Percentiles rank a stretch among this genome's conserved stretches.
phyloP scores from a whole-genome alignment of 2,888 invertebrate genomes.

The Tortricodes alternella region DNA sequence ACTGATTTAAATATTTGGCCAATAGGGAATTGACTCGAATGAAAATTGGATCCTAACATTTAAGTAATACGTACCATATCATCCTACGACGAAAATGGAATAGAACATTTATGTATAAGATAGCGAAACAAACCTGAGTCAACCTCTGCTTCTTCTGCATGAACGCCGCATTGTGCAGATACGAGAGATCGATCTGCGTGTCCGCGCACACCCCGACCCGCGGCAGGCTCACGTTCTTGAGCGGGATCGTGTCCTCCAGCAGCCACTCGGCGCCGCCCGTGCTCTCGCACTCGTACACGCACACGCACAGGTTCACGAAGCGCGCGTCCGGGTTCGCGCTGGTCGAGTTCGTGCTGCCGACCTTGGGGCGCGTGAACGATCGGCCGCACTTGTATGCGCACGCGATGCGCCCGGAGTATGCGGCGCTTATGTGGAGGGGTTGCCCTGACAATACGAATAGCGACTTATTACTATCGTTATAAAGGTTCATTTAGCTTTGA shows the following conservation, averaged over 20 bases:
- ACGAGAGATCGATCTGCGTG: constrained; percentile 91
- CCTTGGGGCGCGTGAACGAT: constrained; percentile 93
- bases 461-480: too few species aligned
- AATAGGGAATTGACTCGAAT: too few species aligned
- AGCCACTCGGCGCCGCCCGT: constrained; percentile 97
- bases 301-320: constrained; percentile 95
- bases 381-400: constrained; percentile 98
- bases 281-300: constrained; percentile 99
- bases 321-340: constrained; percentile 81
- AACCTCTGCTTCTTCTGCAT: constrained; percentile 92
- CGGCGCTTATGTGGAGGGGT: constrained; percentile 96
- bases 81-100: not conserved
- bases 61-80: too few species aligned
- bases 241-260: constrained; percentile 96
- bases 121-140: constrained; percentile 82
- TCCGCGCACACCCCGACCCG: constrained; percentile 91
- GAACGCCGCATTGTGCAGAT: constrained; percentile 89
- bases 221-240: constrained; percentile 95
- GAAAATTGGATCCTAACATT: too few species aligned
- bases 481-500: too few species aligned
- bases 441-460: too few species aligned
- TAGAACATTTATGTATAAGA: not conserved
- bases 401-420: constrained; percentile 98
- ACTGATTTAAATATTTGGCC: too few species aligned
- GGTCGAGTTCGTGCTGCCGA: constrained; percentile 89